These are phyloP conservation scores for Drosophila cognata DNA, from an alignment of 2,888 invertebrate species.

Conservation along the genomic window DNA sequence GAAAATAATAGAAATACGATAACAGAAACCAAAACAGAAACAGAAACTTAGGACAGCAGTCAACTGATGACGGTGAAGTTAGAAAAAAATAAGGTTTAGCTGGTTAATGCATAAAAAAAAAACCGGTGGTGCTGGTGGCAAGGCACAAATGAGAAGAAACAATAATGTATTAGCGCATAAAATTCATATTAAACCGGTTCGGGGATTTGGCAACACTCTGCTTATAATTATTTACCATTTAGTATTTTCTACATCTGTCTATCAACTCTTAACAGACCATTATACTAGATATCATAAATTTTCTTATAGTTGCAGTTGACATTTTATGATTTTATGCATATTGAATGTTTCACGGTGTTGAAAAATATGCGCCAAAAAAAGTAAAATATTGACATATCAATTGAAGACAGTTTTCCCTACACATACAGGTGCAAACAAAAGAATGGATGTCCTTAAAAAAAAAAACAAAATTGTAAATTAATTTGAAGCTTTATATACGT, in stretches of 20 bases:
- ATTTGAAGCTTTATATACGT: constrained; percentile 33
- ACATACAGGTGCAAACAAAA: neutral
- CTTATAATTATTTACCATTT: constrained; percentile 9
- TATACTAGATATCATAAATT: neutral
- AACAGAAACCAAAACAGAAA: constrained; percentile 29
- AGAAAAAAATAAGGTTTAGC: constrained; percentile 39
- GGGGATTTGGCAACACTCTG: constrained; percentile 49
- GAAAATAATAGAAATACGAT: constrained; percentile 33
- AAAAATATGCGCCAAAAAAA: neutral
- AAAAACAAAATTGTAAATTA: constrained; percentile 23
- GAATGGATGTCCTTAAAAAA: neutral
- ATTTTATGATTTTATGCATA: constrained; percentile 32
- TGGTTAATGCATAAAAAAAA: constrained; percentile 46
- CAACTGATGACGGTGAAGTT: constrained; percentile 27
- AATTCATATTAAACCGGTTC: constrained; percentile 63
- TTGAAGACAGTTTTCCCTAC: constrained; percentile 10
- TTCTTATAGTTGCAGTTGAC: neutral
- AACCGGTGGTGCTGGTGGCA: constrained; percentile 52
- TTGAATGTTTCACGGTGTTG: constrained; percentile 20
- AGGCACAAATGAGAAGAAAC: constrained; percentile 21
- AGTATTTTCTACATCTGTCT: constrained; percentile 11
- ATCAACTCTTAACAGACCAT: constrained; percentile 9
- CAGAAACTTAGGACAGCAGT: constrained; percentile 4
- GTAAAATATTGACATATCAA: constrained; percentile 38
- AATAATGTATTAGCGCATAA: constrained; percentile 50